Base-by-base conservation (phyloP, 1,140 invertebrate species). In the Macrosteles quadrilineatus region DNA sequence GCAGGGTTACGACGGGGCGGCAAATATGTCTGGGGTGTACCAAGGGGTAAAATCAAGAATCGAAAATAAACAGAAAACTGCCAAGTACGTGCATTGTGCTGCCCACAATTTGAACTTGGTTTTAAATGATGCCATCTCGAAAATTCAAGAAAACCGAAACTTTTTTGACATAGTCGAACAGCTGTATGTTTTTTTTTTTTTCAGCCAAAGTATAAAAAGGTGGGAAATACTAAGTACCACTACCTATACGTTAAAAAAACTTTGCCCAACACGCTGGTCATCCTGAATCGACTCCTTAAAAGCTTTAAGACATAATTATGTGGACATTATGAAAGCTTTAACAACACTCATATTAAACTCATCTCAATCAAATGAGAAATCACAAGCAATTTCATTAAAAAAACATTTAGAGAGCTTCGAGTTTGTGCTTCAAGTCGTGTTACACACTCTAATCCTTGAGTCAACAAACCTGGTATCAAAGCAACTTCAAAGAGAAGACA, bases 41-140 rank as follows among this genome's bases (percentile, higher is more conserved):
- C 68, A 64, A 63, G 74, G 74, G 50, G 62, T 77, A n/a, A 64
- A 76, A 69, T 68, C 67, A 63, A 70, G 67, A 67, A 76, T 78
- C 62, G 72, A 71, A 73, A 66, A 75, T 59, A 74, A 74, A 68
- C 25, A n/a, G 17, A 11, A 62, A 65, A 73, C 74, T 57, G 73
- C 76, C 40, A 36, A 68, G 40, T 76, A 74, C 64, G 74, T 77
- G 19, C 75, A 78, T 55, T 77, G 73, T 62, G 70, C 74, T 71
- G 72, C 72, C 69, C 76, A 79, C 75, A 77, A 78, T 72, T 75
- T 77, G 72, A 78, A 78, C 75, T 72, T 78, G 43, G 72, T 76
- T 27, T 27, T 53, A 14, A 67, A 67, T 47, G 4, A 67, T 30
- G 55, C 65, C 11, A 31, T 67, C 23, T 11, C 17, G 3, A 67